Evolutionary conservation across 2,113 vertebrate genomes (phyloP), one percentile per base, ranked within the genome.

Genomic region (Oryzias woworae): DNA sequence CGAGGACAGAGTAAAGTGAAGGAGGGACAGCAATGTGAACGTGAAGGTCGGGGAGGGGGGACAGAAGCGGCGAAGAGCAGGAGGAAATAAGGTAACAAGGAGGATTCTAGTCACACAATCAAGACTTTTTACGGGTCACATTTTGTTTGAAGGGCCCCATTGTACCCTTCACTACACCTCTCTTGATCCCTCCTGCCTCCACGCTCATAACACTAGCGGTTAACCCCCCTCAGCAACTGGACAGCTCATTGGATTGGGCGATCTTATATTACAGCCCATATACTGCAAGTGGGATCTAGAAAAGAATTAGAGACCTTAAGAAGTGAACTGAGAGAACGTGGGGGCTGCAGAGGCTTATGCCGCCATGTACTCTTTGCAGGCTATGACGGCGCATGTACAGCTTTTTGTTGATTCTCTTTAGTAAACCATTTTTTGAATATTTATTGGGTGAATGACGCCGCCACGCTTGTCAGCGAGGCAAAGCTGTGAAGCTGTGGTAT

Each of bases 61-160:
- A 28, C 45, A 53, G 18, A 47, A 60, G 41, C 42, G 51, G 54
- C 58, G 54, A 64, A 44, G 64, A 53, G 53, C 5, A 45, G 69
- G 62, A 75, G 76, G 73, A 77, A 80, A 77, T 75, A 43, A 76
- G 71, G 78, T 75, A 81, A 83, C 75, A 12, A 42, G 60, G 78
- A 81, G 77, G 78, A 86, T 82, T 77, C 49, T 26, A 59, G 80
- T 77, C 71, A 26, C 55, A 58, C 73, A 69, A 67, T 83, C 42
- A 0, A 66, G 59, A 59, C 68, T 74, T 83, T 84, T 78, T 82
- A 83, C 77, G 85, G 74, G 75, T 85, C 75, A 73, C 69, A 78
- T 79, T 81, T 81, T 80, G 80, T 87, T 85, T 86, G 80, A 87
- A 86, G 83, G 82, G 83, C 80, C 71, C 71, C 79, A 53, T 84